phyloP scores from a whole-genome alignment of 2,113 vertebrate genomes.

The Uropsilus gracilis region DNA sequence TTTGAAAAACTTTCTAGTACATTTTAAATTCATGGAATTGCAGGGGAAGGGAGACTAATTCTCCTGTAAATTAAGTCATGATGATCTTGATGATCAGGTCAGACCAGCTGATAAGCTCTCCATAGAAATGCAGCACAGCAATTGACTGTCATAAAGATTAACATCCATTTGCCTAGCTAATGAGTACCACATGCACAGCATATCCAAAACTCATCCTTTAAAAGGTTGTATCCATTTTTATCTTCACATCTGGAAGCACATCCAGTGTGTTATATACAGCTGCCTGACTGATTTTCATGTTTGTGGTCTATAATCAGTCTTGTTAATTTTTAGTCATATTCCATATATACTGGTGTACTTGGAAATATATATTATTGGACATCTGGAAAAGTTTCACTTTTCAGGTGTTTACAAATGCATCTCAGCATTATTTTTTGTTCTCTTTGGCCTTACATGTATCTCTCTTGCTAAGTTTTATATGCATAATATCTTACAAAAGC shows the following conservation, averaged over 20 bases:
- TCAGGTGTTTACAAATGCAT: constrained; percentile 73
- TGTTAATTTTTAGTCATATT: constrained; percentile 79
- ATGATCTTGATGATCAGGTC: constrained; percentile 74
- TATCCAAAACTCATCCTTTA: constrained; percentile 71
- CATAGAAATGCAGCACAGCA: constrained; percentile 76
- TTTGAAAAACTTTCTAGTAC: constrained; percentile 33
- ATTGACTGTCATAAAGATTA: constrained; percentile 67
- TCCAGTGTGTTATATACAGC: constrained; percentile 77
- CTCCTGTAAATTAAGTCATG: constrained; percentile 60
- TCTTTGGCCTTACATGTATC: constrained; percentile 36
- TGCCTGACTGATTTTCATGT: constrained; percentile 80
- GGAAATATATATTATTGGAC: constrained; percentile 70
- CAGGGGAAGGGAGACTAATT: constrained; percentile 43
- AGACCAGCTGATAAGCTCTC: constrained; percentile 77
- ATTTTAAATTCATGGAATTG: constrained; percentile 54
- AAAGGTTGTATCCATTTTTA: constrained; percentile 83
- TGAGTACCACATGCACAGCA: constrained; percentile 71
- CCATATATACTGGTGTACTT: constrained; percentile 72
- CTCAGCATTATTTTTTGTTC: constrained; percentile 37
- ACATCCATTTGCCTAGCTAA: constrained; percentile 75
- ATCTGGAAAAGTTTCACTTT: constrained; percentile 74
- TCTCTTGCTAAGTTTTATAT: constrained; percentile 41
- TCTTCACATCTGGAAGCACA: constrained; percentile 80
- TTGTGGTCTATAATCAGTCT: constrained; percentile 80
- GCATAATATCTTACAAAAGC: neutral